These are phyloP conservation scores for Plagodis pulveraria DNA, from an alignment of 2,888 invertebrate genomes.

Conservation along the genomic window DNA sequence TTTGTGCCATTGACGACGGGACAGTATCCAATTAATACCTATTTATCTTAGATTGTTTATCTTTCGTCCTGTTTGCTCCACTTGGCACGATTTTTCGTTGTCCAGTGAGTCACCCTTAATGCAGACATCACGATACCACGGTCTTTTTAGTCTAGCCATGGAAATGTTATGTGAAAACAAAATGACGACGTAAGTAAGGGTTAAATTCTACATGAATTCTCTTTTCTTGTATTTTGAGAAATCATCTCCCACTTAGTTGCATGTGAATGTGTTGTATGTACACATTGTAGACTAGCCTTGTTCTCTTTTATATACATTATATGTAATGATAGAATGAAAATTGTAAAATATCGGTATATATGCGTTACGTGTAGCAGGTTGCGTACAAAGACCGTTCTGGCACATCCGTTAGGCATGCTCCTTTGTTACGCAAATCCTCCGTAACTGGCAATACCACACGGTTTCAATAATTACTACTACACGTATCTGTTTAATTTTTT, in stretches of 20 bases:
- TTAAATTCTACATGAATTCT: too few species aligned
- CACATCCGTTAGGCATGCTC: constrained; percentile 13
- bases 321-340: neutral
- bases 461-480: constrained; percentile 19
- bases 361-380: neutral
- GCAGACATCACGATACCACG: neutral
- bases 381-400: constrained; percentile 10
- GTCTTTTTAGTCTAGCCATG: neutral
- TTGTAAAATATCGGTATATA: neutral
- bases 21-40: neutral
- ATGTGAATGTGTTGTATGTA: too few species aligned
- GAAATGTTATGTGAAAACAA: too few species aligned
- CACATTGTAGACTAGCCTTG: too few species aligned
- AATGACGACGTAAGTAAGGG: too few species aligned
- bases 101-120: neutral
- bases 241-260: too few species aligned
- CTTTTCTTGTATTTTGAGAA: too few species aligned
- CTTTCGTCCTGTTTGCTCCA: neutral
- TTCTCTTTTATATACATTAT: too few species aligned
- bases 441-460: constrained; percentile 15
- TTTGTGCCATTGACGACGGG: neutral
- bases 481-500: constrained; percentile 15
- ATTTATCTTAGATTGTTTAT: neutral
- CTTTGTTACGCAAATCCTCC: constrained; percentile 22
- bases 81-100: constrained; percentile 1